Evolutionary conservation across 1,140 invertebrate genomes (phyloP).

Genomic region (Chrysomallon squamiferum): DNA sequence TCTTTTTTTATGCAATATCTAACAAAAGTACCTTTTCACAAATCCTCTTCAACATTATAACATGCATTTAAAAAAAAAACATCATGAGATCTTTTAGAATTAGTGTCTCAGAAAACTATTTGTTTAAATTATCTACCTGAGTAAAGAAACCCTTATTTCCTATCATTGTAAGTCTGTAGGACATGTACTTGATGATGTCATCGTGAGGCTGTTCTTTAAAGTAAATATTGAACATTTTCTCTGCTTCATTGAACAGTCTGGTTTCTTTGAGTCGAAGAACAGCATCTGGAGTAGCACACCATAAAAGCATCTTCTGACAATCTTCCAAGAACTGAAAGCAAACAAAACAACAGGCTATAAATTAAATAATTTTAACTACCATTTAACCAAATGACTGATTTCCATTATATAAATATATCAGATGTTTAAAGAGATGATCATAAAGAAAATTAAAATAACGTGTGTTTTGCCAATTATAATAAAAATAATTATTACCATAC

Average conservation of each 20-base stretch:
- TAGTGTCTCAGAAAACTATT: no score
- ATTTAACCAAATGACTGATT: no score
- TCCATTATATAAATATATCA: no score
- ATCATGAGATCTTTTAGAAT: no score
- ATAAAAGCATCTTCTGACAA: slow-evolving; percentile 29
- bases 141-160: background rate
- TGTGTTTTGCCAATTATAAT: no score
- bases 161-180: background rate
- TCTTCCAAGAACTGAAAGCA: slow-evolving; percentile 18
- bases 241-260: slow-evolving; percentile 6
- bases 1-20: no score
- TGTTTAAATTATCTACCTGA: background rate
- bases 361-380: no score
- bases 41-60: no score
- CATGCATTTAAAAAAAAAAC: no score
- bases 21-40: no score
- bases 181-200: slow-evolving; percentile 36
- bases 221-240: slow-evolving; percentile 30
- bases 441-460: no score
- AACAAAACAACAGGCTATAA: background rate
- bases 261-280: slow-evolving; percentile 29
- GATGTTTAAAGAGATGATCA: no score
- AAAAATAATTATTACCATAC: background rate
- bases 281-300: slow-evolving; percentile 40
- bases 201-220: slow-evolving; percentile 47